Conservation (phyloP, 1,140 invertebrate genomes). For the Drosophila prosaltans region DNA sequence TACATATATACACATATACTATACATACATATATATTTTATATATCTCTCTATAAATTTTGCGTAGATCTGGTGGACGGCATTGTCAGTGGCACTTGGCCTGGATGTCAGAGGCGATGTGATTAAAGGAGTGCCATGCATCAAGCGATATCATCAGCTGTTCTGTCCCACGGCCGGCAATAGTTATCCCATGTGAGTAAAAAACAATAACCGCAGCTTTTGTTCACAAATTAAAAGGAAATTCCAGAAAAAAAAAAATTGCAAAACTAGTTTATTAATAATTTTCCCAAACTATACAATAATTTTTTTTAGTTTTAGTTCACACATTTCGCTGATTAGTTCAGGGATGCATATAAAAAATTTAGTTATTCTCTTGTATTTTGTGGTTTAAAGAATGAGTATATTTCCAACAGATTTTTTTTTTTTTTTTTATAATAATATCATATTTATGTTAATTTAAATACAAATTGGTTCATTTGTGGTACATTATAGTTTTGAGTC, state of each 20-base stretch:
- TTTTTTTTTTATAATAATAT: background rate
- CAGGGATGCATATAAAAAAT: conserved; percentile 3
- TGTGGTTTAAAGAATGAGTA: background rate
- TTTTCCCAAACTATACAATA: conserved; percentile 25
- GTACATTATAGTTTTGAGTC: conserved; percentile 6
- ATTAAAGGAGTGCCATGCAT: conserved; percentile 94
- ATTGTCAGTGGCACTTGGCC: conserved; percentile 91
- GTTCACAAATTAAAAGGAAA: conserved; percentile 32
- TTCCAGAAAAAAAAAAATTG: conserved; percentile 5
- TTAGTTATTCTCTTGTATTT: background rate
- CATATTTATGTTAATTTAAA: conserved; percentile 22
- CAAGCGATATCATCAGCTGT: conserved; percentile 93
- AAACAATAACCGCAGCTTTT: conserved; percentile 18
- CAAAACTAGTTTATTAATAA: conserved; percentile 24
- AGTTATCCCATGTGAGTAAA: conserved; percentile 93
- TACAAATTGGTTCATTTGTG: conserved; percentile 14
- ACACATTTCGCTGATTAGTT: conserved; percentile 20
- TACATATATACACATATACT: conserved; percentile 16
- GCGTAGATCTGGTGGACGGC: conserved; percentile 94
- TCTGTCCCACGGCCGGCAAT: conserved; percentile 94
- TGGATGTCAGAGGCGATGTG: conserved; percentile 92
- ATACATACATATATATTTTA: conserved; percentile 19
- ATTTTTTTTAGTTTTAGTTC: background rate
- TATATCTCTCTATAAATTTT: background rate
- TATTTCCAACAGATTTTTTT: background rate